Evolutionary conservation across 2,797 vertebrate genomes (phyloP).

Genomic region (Brachyalestes nurse): DNA sequence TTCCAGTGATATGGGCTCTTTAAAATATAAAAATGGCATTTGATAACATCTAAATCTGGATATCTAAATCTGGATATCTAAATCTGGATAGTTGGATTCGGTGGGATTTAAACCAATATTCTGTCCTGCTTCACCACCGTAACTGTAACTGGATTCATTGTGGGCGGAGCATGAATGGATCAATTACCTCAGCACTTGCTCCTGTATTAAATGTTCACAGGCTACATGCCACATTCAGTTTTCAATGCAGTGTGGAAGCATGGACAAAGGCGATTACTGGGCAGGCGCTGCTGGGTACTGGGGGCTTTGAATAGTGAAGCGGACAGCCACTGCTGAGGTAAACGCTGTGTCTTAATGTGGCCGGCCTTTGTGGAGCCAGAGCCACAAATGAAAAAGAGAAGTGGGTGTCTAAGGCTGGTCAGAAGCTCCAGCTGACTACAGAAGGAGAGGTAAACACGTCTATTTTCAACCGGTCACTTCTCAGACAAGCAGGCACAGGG

Average conservation of each 20-base stretch:
- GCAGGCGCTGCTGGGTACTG: slow-evolving; percentile 30
- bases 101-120: not conserved
- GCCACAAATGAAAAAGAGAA: slow-evolving; percentile 42
- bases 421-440: slow-evolving; percentile 14
- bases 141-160: no score
- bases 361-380: slow-evolving; percentile 26
- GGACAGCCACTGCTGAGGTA: slow-evolving; percentile 33
- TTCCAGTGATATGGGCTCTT: no score
- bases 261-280: slow-evolving; percentile 57
- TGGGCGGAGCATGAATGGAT: not conserved
- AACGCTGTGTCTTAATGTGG: slow-evolving; percentile 33
- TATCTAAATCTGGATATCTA: not conserved
- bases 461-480: not conserved
- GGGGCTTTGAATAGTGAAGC: slow-evolving; percentile 45
- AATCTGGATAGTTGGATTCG: no score
- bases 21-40: no score
- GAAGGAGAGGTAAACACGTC: slow-evolving; percentile 16
- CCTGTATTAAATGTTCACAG: not conserved
- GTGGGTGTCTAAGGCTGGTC: slow-evolving; percentile 39
- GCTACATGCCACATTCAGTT: not conserved
- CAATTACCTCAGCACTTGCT: not conserved
- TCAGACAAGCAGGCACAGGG: slow-evolving; percentile 10
- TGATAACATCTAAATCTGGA: not conserved
- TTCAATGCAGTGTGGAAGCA: not conserved
- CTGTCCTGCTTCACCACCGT: not conserved